Conservation (phyloP, 1,140 invertebrate species). For the Bombus impatiens region DNA sequence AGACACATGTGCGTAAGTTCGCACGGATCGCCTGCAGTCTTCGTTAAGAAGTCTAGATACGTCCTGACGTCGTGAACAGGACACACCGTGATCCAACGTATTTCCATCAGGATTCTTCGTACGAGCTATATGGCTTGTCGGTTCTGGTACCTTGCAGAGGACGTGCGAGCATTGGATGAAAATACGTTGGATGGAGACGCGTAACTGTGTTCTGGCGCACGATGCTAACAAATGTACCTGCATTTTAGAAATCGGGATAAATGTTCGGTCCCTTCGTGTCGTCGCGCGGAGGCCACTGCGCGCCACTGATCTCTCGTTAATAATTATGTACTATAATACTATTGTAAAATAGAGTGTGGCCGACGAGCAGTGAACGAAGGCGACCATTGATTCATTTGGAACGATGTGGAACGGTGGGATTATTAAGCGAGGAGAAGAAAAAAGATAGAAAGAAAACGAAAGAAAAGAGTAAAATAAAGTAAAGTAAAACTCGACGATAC, state of each 20-base stretch:
- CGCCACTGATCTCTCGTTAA: slow-evolving; percentile 72
- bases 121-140: neutral
- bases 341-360: slow-evolving; percentile 60
- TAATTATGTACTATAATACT: slow-evolving; percentile 60
- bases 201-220: slow-evolving; percentile 49
- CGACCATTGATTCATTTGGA: slow-evolving; percentile 30
- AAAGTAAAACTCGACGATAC: slow-evolving; percentile 49
- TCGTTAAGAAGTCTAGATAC: slow-evolving; percentile 63
- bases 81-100: slow-evolving; percentile 41
- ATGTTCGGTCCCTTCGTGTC: slow-evolving; percentile 53
- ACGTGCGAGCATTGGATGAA: neutral
- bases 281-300: slow-evolving; percentile 59
- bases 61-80: slow-evolving; percentile 62
- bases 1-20: slow-evolving; percentile 54
- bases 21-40: slow-evolving; percentile 57
- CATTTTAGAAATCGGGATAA: slow-evolving; percentile 68
- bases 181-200: neutral
- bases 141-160: neutral
- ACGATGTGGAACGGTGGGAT: slow-evolving; percentile 46
- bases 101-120: slow-evolving; percentile 18
- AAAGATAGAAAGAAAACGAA: neutral
- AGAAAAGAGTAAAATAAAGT: neutral
- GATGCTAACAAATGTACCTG: slow-evolving; percentile 71
- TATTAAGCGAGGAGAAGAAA: neutral
- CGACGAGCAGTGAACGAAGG: slow-evolving; percentile 56